A percentile compares a stretch with the other conserved stretches of the same genome.
These are phyloP conservation scores for Smittia sp. DNA, from an alignment of 2,888 invertebrate species.

Conservation along the genomic window DNA sequence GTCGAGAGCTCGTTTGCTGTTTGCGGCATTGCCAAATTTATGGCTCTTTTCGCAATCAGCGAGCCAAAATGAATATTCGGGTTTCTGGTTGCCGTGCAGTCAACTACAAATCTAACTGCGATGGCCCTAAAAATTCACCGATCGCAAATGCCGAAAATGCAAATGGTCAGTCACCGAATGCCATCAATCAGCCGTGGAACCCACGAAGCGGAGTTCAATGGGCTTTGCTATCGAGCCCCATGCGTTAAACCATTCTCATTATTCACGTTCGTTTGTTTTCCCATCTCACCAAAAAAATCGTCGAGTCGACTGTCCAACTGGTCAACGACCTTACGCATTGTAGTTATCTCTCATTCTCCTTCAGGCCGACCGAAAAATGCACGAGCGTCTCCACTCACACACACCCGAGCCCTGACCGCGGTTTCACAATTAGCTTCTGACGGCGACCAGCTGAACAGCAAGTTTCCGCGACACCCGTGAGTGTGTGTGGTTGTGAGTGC, in stretches of 20 bases:
- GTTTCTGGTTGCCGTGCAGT: neutral
- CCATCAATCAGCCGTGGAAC: neutral
- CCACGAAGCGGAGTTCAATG: neutral
- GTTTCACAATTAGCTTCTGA: slow-evolving; percentile 22
- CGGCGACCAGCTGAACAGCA: slow-evolving; percentile 29
- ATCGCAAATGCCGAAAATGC: neutral
- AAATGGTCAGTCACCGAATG: neutral
- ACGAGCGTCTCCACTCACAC: slow-evolving; percentile 6
- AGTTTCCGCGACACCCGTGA: neutral
- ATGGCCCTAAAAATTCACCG: neutral
- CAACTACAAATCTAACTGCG: neutral
- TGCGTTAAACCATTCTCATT: neutral
- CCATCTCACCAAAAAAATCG: neutral
- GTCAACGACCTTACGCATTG: slow-evolving; percentile 39
- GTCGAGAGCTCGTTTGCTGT: neutral
- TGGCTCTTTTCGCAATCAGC: slow-evolving; percentile 4
- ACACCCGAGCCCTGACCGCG: neutral
- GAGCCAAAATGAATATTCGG: neutral
- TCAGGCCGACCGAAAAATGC: slow-evolving; percentile 7
- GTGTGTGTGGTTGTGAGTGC: slow-evolving; percentile 19
- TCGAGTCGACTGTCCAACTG: slow-evolving; percentile 21
- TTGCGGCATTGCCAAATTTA: slow-evolving; percentile 1
- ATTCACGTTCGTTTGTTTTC: slow-evolving; percentile 10
- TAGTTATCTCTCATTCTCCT: slow-evolving; percentile 11
- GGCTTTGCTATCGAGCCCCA: neutral